phyloP scores from a whole-genome alignment of 2,113 vertebrate genomes.

The Zeus faber region DNA sequence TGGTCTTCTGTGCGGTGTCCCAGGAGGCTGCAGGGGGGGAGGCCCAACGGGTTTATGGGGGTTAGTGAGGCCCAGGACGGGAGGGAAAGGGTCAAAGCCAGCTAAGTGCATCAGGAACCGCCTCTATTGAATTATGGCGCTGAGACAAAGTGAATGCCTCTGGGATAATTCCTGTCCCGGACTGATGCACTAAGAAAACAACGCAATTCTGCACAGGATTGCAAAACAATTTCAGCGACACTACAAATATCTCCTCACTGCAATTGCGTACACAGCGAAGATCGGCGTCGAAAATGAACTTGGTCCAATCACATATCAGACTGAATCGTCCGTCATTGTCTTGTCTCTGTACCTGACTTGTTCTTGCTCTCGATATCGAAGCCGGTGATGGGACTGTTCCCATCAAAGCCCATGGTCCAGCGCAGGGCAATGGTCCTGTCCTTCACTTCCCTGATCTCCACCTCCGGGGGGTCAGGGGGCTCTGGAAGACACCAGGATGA shows the following conservation, averaged over 20 bases:
- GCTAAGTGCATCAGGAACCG: constrained; percentile 40
- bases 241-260: no score
- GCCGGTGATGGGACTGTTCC: constrained; percentile 96
- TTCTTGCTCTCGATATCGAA: constrained; percentile 99
- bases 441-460: constrained; percentile 95
- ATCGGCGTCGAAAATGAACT: no score
- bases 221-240: accelerated
- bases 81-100: constrained; percentile 24
- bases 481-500: constrained; percentile 72
- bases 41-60: constrained; percentile 34
- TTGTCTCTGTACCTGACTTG: constrained; percentile 97
- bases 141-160: constrained; percentile 16
- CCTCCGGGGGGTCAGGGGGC: constrained; percentile 94
- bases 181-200: not conserved
- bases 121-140: constrained; percentile 19
- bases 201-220: not conserved
- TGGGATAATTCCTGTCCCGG: constrained; percentile 17
- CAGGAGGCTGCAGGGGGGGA: constrained; percentile 83
- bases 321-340: constrained; percentile 13
- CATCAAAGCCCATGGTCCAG: constrained; percentile 98
- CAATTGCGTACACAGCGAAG: no score
- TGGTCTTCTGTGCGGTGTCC: constrained; percentile 98
- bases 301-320: not conserved
- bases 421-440: constrained; percentile 93
- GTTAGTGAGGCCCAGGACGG: constrained; percentile 19